phyloP scores from a whole-genome alignment of 2,888 invertebrate species.

The Sclerodermus sp. region DNA sequence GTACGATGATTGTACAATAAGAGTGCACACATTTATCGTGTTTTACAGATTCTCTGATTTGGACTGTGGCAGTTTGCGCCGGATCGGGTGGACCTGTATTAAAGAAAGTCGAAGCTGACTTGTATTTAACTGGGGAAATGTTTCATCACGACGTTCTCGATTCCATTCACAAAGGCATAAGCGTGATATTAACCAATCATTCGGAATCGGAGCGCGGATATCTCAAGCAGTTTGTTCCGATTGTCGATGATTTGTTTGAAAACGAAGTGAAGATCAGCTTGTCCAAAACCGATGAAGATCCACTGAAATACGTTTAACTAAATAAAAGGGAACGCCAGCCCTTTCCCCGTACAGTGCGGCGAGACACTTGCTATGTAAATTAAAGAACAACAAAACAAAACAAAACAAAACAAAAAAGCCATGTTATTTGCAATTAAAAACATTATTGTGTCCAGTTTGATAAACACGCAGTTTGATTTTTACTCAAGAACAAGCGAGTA shows the following conservation, averaged over 20 bases:
- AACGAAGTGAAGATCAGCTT: slow-evolving; percentile 67
- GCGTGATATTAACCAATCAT: slow-evolving; percentile 89
- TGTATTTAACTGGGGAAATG: slow-evolving; percentile 93
- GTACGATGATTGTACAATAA: too few relatives aligned
- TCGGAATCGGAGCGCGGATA: slow-evolving; percentile 93
- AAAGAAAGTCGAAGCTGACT: slow-evolving; percentile 70
- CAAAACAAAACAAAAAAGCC: too few relatives aligned
- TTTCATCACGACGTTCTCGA: slow-evolving; percentile 91
- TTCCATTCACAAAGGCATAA: slow-evolving; percentile 75
- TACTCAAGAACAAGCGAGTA: too few relatives aligned
- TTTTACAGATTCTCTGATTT: slow-evolving; percentile 59
- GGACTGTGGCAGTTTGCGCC: slow-evolving; percentile 80
- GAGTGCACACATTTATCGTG: too few relatives aligned
- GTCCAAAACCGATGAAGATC: slow-evolving; percentile 77
- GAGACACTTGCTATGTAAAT: too few relatives aligned
- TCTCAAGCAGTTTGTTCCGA: slow-evolving; percentile 65
- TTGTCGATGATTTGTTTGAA: slow-evolving; percentile 53
- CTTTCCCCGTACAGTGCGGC: too few relatives aligned
- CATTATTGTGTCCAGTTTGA: too few relatives aligned
- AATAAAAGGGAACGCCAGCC: too few relatives aligned
- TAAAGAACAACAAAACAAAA: too few relatives aligned
- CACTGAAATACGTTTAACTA: slow-evolving; percentile 69
- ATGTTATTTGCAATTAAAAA: neutral
- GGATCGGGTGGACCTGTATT: slow-evolving; percentile 86
- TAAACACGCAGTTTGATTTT: too few relatives aligned